Conservation (phyloP, 2,888 invertebrate species). For the Asteroscopus sphinx region DNA sequence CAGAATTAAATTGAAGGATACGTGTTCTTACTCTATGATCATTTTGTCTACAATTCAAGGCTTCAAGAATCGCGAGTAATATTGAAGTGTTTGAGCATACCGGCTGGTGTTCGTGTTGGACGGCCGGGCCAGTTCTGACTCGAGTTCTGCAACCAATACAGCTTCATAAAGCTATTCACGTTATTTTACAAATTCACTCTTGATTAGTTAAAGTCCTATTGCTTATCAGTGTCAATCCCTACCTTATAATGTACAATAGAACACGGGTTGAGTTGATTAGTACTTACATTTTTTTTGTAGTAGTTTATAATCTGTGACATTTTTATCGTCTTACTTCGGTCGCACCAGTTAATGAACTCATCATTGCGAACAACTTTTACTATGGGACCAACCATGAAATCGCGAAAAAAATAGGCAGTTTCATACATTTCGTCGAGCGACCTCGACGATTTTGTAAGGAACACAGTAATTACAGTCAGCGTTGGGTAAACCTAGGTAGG, state of each 20-base stretch:
- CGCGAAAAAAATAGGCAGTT: no score
- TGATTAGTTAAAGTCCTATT: conserved; percentile 7
- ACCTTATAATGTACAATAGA: conserved; percentile 25
- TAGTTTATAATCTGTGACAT: no score
- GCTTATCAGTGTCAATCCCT: conserved; percentile 1
- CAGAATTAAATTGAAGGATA: neutral
- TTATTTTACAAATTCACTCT: conserved; percentile 20
- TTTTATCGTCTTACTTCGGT: no score
- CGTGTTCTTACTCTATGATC: neutral
- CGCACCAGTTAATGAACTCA: no score
- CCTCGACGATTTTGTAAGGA: no score
- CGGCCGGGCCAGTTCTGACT: conserved; percentile 68
- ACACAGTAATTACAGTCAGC: no score
- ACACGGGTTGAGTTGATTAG: conserved; percentile 49
- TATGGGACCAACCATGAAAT: no score
- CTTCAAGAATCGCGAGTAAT: conserved; percentile 4
- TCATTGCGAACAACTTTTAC: no score
- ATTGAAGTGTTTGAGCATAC: conserved; percentile 68
- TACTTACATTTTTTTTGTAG: no score
- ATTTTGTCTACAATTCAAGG: neutral
- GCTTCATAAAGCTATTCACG: conserved; percentile 77
- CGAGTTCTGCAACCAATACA: conserved; percentile 86
- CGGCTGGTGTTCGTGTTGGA: conserved; percentile 64
- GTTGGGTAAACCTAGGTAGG: no score
- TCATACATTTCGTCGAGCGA: no score